phyloP scores from a whole-genome alignment of 2,113 vertebrate species.

The Zosterops lateralis region DNA sequence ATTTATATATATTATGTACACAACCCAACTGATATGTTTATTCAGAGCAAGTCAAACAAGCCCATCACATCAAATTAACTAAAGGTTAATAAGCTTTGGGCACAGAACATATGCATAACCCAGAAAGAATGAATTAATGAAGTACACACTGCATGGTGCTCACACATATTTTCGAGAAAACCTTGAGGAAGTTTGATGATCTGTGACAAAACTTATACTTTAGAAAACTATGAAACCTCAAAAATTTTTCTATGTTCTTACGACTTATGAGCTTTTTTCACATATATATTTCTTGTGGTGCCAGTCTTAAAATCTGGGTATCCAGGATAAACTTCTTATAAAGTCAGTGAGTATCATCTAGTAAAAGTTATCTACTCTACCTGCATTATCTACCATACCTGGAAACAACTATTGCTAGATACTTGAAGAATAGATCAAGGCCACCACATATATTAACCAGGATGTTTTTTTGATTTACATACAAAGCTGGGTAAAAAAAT shows the following conservation, averaged over 20 bases:
- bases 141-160: background rate
- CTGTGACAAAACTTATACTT: background rate
- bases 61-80: background rate
- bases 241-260: background rate
- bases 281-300: fast-evolving
- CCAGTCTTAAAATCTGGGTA: background rate
- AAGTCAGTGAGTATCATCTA: background rate
- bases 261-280: background rate
- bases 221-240: background rate
- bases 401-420: background rate
- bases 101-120: background rate
- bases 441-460: background rate
- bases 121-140: background rate
- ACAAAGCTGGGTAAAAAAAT: background rate
- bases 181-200: background rate
- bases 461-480: background rate
- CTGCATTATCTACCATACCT: background rate
- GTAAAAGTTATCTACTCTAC: background rate
- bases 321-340: background rate
- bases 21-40: background rate
- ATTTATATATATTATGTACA: background rate
- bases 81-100: background rate
- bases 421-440: background rate
- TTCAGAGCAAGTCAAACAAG: background rate
- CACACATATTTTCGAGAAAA: background rate